Evolutionary conservation across 1,140 invertebrate species (phyloP).

Genomic region (Bombus polaris): DNA sequence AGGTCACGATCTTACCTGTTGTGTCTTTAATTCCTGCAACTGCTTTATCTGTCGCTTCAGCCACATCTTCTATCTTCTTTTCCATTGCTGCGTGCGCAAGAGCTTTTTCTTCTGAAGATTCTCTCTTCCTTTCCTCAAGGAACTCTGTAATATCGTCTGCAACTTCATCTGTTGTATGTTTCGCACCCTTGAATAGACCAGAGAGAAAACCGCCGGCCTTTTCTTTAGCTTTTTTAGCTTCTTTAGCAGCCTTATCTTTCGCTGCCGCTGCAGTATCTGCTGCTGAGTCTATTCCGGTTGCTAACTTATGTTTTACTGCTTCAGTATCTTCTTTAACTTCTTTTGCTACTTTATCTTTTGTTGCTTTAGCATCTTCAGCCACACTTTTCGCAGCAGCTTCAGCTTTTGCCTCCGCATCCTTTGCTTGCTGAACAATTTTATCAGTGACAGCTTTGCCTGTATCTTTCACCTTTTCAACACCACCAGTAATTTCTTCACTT

Average conservation of each 20-base stretch:
- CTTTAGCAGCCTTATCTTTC: slow-evolving; percentile 35
- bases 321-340: slow-evolving; percentile 51
- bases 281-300: not conserved
- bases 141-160: slow-evolving; percentile 51
- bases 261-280: slow-evolving; percentile 12
- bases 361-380: slow-evolving; percentile 24
- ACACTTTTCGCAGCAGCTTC: slow-evolving; percentile 30
- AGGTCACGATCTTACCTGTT: slow-evolving; percentile 4
- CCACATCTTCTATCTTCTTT: not conserved
- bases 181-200: slow-evolving; percentile 66
- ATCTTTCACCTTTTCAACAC: not conserved
- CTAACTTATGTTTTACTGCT: slow-evolving; percentile 42
- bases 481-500: not conserved
- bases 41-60: slow-evolving; percentile 14
- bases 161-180: slow-evolving; percentile 62
- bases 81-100: slow-evolving; percentile 20
- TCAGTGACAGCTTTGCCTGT: slow-evolving; percentile 10
- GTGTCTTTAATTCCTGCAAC: not conserved
- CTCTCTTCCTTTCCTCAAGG: slow-evolving; percentile 55
- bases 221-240: slow-evolving; percentile 62
- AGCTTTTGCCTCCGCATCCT: slow-evolving; percentile 12
- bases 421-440: not conserved
- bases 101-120: slow-evolving; percentile 63
- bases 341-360: slow-evolving; percentile 38
- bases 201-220: slow-evolving; percentile 63